Base-by-base conservation (phyloP, 1,140 invertebrate species). In the Microplitis demolitor region DNA sequence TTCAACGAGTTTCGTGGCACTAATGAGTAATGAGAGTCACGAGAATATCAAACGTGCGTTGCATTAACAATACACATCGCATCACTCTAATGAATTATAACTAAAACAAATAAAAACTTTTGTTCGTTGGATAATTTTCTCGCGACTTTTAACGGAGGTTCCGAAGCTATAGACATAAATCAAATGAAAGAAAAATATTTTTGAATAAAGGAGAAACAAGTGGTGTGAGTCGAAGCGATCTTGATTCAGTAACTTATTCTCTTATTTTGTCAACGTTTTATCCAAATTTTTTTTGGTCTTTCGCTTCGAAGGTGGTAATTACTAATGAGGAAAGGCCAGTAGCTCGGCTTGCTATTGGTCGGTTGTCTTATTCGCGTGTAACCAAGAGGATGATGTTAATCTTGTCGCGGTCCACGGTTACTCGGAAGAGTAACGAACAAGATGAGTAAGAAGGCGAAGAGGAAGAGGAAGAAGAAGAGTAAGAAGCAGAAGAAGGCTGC, bases 311-410 rank as follows among this genome's bases (percentile, higher is more conserved):
- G 74, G 75, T 72, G 75, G 67, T 77, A 77, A 77, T 77, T 70
- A 77, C 75, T 77, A 77, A 77, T 77, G 75, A 77, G 75, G 72
- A 67, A 70, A 66, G 69, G 72, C 70, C 69, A 64, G 66, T 45
- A 66, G 69, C 66, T 67, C 69, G 64, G 66, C 31, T 50, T 53
- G 67, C 75, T 66, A 74, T 74, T 73, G 75, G 73, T 63, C 71
- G 53, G 61, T 72, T 54, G 72, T 76, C 72, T 68, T 66, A 76
- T 74, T 77, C 77, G 78, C 82, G 80, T 82, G 82, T 82, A 82
- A 84, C 82, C 66, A 77, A 73, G 83, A 79, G 79, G 78, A 78
- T 78, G 83, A 84, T 84, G 80, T 79, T 84, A 82, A 84, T 84
- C 83, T 84, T 78, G 78, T 70, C 79, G 78, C 76, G 77, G 75